These are phyloP conservation scores for Watsonalla cultraria DNA, from an alignment of 2,888 invertebrate genomes.

Conservation along the genomic window DNA sequence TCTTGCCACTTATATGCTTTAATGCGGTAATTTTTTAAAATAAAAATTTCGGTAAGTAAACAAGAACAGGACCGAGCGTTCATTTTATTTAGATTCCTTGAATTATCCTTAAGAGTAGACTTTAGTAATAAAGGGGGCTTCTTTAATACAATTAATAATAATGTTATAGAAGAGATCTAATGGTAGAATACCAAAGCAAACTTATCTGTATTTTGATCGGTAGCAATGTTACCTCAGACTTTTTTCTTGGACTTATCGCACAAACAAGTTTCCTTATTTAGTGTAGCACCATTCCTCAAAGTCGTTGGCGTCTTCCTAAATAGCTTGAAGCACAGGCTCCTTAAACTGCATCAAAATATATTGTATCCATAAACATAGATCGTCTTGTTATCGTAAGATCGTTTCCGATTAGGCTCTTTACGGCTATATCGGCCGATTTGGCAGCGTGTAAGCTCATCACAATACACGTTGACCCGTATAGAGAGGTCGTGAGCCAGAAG, in stretches of 20 bases:
- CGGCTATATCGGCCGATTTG: constrained; percentile 31
- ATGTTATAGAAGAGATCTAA: not conserved
- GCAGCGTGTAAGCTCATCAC: constrained; percentile 42
- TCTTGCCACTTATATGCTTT: constrained; percentile 27
- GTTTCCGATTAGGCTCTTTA: constrained; percentile 17
- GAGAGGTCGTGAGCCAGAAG: constrained; percentile 54
- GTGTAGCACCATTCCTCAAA: not conserved
- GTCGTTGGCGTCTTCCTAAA: not conserved
- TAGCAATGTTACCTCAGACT: not conserved
- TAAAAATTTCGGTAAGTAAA: too few relatives aligned
- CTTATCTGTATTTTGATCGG: not conserved
- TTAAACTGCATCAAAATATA: not conserved
- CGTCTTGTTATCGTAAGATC: constrained; percentile 12
- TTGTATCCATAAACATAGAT: not conserved
- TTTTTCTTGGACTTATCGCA: too few relatives aligned
- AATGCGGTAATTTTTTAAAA: constrained; percentile 4
- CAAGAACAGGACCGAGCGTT: too few relatives aligned
- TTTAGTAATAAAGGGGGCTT: too few relatives aligned
- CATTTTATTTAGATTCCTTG: too few relatives aligned
- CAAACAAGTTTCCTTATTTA: not conserved
- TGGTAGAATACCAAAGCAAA: not conserved
- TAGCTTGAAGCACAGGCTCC: not conserved
- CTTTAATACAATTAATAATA: not conserved
- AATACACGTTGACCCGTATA: constrained; percentile 55
- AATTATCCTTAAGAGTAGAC: too few relatives aligned